These are phyloP conservation scores for Hemiscyllium ocellatum DNA, from an alignment of 2,113 vertebrate genomes.

Conservation along the genomic window DNA sequence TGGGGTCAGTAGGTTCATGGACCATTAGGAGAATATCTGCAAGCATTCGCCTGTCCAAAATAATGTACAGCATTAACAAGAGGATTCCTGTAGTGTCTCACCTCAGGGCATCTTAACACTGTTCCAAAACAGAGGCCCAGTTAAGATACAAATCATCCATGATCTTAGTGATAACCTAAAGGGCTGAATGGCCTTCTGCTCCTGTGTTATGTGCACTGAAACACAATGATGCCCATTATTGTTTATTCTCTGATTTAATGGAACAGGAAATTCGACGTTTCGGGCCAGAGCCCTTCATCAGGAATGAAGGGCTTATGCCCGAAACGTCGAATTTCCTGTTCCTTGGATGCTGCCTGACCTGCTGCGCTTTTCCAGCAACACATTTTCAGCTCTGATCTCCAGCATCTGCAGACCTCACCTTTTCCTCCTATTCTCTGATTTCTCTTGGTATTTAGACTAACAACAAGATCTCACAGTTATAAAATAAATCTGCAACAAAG, in stretches of 20 bases:
- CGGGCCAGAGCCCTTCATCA: too few species aligned
- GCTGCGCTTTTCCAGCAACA: too few species aligned
- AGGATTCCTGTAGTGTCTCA: background rate
- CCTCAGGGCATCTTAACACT: background rate
- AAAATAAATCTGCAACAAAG: background rate
- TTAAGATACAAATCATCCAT: background rate
- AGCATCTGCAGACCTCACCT: too few species aligned
- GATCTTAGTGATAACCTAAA: background rate
- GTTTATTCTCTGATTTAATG: background rate
- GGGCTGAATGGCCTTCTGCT: background rate
- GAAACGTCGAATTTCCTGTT: too few species aligned
- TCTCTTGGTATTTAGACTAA: background rate
- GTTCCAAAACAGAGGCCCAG: background rate
- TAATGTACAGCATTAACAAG: background rate
- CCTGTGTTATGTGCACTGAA: background rate
- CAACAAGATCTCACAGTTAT: background rate
- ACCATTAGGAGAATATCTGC: background rate
- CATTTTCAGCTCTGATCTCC: too few species aligned
- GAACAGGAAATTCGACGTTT: too few species aligned
- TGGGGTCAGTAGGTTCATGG: background rate
- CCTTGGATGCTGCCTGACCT: too few species aligned
- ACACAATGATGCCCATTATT: background rate
- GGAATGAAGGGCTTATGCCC: too few species aligned
- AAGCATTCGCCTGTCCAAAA: background rate
- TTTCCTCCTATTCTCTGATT: background rate